phyloP scores from a whole-genome alignment of 92 coral and sea anemone genomes.

The Diadumene lineata region DNA sequence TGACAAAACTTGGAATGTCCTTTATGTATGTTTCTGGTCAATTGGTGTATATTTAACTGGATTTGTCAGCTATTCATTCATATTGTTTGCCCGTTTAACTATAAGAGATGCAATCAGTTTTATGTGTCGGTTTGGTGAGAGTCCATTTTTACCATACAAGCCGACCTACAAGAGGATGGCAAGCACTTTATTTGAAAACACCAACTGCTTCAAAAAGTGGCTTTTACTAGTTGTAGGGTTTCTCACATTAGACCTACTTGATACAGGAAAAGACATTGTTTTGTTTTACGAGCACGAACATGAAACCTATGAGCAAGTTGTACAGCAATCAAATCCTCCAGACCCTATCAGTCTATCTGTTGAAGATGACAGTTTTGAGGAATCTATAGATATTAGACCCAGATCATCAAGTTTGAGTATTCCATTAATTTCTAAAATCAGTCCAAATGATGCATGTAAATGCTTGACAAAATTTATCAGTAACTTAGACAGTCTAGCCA shows the following conservation, averaged over 20 bases:
- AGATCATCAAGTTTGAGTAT: slow-evolving; percentile 56
- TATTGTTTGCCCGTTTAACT: slow-evolving; percentile 72
- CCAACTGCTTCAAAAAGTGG: slow-evolving; percentile 40
- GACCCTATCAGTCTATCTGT: slow-evolving; percentile 9
- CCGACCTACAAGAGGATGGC: slow-evolving; percentile 40
- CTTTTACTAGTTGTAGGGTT: slow-evolving; percentile 50
- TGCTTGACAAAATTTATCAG: slow-evolving; percentile 60
- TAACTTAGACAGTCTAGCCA: slow-evolving; percentile 63
- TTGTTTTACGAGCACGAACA: slow-evolving; percentile 63
- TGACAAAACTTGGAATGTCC: slow-evolving; percentile 51
- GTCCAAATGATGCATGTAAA: slow-evolving; percentile 67
- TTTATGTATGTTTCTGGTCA: slow-evolving; percentile 78
- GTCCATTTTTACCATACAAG: slow-evolving; percentile 68
- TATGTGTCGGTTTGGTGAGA: slow-evolving; percentile 82
- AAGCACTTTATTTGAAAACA: slow-evolving; percentile 30
- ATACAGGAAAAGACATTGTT: slow-evolving; percentile 64
- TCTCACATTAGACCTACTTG: slow-evolving; percentile 70
- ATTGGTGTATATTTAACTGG: slow-evolving; percentile 81
- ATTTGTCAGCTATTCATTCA: slow-evolving; percentile 77
- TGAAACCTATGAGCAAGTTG: slow-evolving; percentile 1
- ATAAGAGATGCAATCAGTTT: slow-evolving; percentile 78
- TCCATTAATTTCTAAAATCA: slow-evolving; percentile 45
- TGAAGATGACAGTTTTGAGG: slow-evolving; percentile 20
- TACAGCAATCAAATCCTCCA: background rate
- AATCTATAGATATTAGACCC: slow-evolving; percentile 30